Conservation (phyloP, 53 echinoderm and acorn worm species). For the Patiria pectinifera region DNA sequence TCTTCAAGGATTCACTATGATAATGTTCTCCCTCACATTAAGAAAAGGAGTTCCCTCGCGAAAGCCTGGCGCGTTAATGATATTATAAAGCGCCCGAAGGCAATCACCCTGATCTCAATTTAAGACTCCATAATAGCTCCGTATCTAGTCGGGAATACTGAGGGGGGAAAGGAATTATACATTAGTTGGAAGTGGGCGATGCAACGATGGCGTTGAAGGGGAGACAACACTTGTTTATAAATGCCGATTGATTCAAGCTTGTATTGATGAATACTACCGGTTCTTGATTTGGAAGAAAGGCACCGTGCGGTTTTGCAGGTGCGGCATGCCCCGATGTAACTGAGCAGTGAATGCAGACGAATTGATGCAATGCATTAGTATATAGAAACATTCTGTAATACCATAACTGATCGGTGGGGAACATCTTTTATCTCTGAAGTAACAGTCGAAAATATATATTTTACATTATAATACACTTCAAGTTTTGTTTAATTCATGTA, state of each 20-base stretch:
- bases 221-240: background rate
- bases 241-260: background rate
- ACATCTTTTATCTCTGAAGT: no score
- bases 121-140: background rate
- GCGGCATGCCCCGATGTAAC: no score
- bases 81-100: background rate
- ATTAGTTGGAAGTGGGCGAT: background rate
- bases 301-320: no score
- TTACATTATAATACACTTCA: no score
- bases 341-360: no score
- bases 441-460: no score
- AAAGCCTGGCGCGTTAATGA: background rate
- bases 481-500: no score
- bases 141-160: background rate
- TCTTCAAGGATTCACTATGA: background rate
- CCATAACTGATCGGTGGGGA: no score
- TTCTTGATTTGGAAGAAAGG: no score
- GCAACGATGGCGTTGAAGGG: background rate
- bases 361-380: no score
- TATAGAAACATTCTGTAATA: no score
- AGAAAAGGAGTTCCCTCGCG: background rate
- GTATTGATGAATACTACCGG: background rate
- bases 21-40: conserved; percentile 6
- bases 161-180: background rate
- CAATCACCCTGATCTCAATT: background rate